Base-by-base conservation (phyloP, 2,888 invertebrate genomes). In the Trypoxylon attenuatum region DNA sequence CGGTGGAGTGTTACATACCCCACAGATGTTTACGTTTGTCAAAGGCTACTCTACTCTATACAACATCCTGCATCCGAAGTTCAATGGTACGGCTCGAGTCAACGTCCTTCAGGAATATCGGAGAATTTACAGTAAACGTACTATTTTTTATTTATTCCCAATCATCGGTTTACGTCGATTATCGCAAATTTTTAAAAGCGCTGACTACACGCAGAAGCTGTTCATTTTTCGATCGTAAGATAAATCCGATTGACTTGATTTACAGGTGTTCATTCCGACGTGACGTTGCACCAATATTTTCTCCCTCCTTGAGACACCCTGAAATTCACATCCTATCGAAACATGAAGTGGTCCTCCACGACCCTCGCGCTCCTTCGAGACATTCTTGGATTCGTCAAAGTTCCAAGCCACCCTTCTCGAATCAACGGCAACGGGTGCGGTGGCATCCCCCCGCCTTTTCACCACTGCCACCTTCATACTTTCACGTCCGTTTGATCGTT, bases 241-340 rank as follows among this genome's bases (percentile, higher is more conserved):
- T 73, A 63, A 62, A 58, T n/a, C n/a, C n/a, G n/a, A n/a, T n/a
- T 66, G 71, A 78, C 71, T 75, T 73, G 57, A 63, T 72, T 70
- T 59, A 57, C 76, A 65, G 75, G 74, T 77, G 74, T 63, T 77
- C 79, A 77, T 78, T 80, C 75, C 71, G 75, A 70, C 67, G 71
- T 71, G 73, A 79, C 58, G 63, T 69, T 69, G 68, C 63, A 58
- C 52, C 43, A 46, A 55, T 56, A 59, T 77, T 62, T 56, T 43
- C 51, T 43, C 54, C 45, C 51, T 47, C 19, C 23, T 42, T 18
- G 23, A 42, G 53, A 19, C 49, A n/a, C 52, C 55, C 39, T 25
- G 51, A 71, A 66, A 71, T 67, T 68, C 61, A 57, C 58, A 61
- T 66, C 21, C 49, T 54, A 54, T 45, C 38, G 52, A 59, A 59